Evolutionary conservation across 2,113 vertebrate genomes (phyloP).

Genomic region (Picathartes gymnocephalus): DNA sequence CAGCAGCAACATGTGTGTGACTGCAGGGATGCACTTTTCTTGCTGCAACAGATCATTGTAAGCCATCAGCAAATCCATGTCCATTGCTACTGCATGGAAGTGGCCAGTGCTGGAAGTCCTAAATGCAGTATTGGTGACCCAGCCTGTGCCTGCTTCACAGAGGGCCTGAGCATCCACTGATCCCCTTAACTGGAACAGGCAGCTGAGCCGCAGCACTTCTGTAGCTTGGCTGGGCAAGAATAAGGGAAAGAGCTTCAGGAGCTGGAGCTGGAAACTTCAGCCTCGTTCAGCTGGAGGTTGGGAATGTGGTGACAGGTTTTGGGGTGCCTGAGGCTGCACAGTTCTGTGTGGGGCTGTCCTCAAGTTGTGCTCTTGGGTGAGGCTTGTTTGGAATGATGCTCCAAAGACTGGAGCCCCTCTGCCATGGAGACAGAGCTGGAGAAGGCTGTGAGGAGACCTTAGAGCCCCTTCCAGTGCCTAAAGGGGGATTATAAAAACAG

Average conservation of each 20-base stretch:
- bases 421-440: not conserved
- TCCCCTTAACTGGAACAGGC: not conserved
- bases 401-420: not conserved
- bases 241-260: not conserved
- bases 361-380: not conserved
- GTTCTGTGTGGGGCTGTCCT: not conserved
- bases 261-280: not conserved
- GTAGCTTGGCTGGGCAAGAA: not conserved
- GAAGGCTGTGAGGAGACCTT: not conserved
- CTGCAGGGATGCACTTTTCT: not conserved
- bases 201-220: not conserved
- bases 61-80: not conserved
- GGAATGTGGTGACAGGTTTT: not conserved
- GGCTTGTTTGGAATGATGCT: not conserved
- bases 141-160: fast-evolving
- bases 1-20: not conserved
- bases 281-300: not conserved
- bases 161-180: not conserved
- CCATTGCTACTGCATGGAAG: fast-evolving
- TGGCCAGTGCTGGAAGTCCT: not conserved
- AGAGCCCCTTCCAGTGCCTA: not conserved
- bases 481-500: not conserved
- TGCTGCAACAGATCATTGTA: not conserved
- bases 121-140: not conserved
- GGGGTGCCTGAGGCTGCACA: not conserved